These are phyloP conservation scores for Onychomys torridus DNA, from an alignment of 2,797 vertebrate species.

Conservation along the genomic window DNA sequence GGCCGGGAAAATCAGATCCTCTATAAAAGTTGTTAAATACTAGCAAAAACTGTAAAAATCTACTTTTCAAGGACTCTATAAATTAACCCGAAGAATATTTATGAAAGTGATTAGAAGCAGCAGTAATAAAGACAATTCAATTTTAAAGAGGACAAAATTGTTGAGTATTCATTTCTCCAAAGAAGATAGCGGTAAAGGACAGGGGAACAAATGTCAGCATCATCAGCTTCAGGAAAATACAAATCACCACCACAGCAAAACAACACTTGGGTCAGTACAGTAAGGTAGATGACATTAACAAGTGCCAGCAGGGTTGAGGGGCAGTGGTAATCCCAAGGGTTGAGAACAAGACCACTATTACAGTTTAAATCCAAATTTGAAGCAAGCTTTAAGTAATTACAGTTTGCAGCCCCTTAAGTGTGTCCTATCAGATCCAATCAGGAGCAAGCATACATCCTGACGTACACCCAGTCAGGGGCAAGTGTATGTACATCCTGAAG, in stretches of 20 bases:
- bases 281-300: background rate
- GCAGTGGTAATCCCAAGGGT: background rate
- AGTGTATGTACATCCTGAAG: background rate
- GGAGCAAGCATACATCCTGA: background rate
- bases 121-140: background rate
- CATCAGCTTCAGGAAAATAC: background rate
- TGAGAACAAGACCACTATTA: background rate
- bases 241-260: background rate
- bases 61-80: background rate
- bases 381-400: background rate
- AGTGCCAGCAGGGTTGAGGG: background rate
- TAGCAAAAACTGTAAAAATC: background rate
- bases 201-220: background rate
- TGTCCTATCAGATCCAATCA: background rate
- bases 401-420: background rate
- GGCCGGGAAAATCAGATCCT: background rate
- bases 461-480: background rate
- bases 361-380: background rate
- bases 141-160: background rate
- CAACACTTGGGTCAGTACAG: background rate
- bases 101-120: background rate
- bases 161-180: slow-evolving; percentile 30
- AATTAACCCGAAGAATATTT: background rate
- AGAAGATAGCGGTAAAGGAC: background rate
- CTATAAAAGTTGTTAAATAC: background rate